phyloP scores from a whole-genome alignment of 2,888 invertebrate species.

The Carcina quercana region DNA sequence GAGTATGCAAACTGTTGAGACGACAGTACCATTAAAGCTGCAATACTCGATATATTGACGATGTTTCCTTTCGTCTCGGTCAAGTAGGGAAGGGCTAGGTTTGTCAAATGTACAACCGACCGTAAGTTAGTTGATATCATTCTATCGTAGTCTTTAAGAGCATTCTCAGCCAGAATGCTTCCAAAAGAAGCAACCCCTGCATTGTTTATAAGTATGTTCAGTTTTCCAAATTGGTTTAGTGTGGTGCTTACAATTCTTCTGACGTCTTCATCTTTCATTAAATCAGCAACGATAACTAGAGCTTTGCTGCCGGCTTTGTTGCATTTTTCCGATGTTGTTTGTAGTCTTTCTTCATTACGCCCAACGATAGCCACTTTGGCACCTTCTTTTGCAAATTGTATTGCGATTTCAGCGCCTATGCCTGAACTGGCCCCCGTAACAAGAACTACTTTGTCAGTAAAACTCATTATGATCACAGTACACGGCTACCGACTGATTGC shows the following conservation, averaged over 20 bases:
- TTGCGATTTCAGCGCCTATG: slow-evolving; percentile 77
- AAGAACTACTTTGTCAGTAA: slow-evolving; percentile 31
- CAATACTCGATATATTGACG: slow-evolving; percentile 19
- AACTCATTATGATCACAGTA: too few relatives aligned
- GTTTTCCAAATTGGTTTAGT: slow-evolving; percentile 10
- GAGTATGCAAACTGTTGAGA: slow-evolving; percentile 49
- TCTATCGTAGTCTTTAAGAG: slow-evolving; percentile 10
- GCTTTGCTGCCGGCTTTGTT: slow-evolving; percentile 6
- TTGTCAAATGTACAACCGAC: slow-evolving; percentile 10
- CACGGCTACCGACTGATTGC: too few relatives aligned
- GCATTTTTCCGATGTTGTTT: slow-evolving; percentile 51
- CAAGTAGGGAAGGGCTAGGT: slow-evolving; percentile 13
- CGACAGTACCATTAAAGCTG: background rate
- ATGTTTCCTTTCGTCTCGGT: slow-evolving; percentile 18
- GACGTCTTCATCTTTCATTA: slow-evolving; percentile 14
- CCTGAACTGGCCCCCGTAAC: slow-evolving; percentile 76
- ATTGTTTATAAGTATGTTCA: slow-evolving; percentile 18
- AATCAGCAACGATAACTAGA: slow-evolving; percentile 12
- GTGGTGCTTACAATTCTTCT: slow-evolving; percentile 11
- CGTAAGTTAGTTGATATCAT: slow-evolving; percentile 13
- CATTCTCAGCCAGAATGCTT: slow-evolving; percentile 5
- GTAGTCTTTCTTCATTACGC: slow-evolving; percentile 76
- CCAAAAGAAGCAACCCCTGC: slow-evolving; percentile 10
- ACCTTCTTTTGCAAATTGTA: slow-evolving; percentile 73
- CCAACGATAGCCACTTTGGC: slow-evolving; percentile 73